A percentile compares a stretch with the other conserved stretches of the same genome.
These are phyloP conservation scores for Hypotaenidia philippensis DNA, from an alignment of 2,797 vertebrate genomes.

Conservation along the genomic window DNA sequence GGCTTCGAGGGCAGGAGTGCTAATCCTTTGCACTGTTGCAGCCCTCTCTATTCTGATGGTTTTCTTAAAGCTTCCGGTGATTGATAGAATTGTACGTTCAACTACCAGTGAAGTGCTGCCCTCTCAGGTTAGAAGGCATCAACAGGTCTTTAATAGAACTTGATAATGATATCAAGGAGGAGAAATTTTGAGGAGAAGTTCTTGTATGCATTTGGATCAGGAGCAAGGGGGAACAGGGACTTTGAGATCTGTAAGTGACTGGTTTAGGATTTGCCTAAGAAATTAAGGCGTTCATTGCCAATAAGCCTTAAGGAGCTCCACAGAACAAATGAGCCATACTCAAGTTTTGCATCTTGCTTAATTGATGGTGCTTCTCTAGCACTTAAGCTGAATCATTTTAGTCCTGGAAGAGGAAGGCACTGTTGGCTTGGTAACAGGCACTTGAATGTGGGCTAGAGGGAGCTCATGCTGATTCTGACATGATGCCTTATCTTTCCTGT, in stretches of 20 bases:
- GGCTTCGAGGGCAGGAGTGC: neutral
- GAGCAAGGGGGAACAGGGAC: neutral
- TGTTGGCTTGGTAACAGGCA: neutral
- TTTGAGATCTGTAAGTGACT: neutral
- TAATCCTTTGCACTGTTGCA: neutral
- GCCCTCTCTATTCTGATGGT: neutral
- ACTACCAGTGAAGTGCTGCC: neutral
- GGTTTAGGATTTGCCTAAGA: neutral
- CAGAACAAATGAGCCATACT: neutral
- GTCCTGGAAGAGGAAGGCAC: neutral
- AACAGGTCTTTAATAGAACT: neutral
- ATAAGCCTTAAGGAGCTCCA: neutral
- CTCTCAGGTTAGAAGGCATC: neutral
- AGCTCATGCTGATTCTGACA: slow-evolving; percentile 4
- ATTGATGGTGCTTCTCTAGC: neutral
- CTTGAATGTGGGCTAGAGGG: neutral
- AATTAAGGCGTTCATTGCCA: neutral
- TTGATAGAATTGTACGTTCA: neutral
- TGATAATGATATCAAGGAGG: neutral
- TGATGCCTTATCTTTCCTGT: slow-evolving; percentile 17
- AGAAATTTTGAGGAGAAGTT: neutral
- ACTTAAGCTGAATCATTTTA: neutral
- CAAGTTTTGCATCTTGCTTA: neutral
- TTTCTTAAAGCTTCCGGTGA: neutral
- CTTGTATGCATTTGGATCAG: neutral